These are phyloP conservation scores for Pollachius pollachius DNA, from an alignment of 2,113 vertebrate species.

Conservation along the genomic window DNA sequence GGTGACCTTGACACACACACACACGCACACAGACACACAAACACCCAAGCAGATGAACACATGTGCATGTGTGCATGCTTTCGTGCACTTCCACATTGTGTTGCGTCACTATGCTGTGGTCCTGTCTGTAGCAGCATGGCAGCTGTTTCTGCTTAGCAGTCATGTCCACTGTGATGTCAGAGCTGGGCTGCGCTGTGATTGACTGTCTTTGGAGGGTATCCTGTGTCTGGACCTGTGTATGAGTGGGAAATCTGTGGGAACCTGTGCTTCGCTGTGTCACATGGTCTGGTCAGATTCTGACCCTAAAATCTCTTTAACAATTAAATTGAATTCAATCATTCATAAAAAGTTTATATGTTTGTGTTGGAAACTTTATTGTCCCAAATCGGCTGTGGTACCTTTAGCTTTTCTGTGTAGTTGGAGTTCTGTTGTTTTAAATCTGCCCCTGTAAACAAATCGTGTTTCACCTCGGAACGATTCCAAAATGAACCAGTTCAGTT, in stretches of 20 bases:
- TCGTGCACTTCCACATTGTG: neutral
- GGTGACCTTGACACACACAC: slow-evolving; percentile 39
- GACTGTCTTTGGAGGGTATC: slow-evolving; percentile 46
- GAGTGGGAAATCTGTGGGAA: slow-evolving; percentile 25
- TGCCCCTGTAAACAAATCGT: too few relatives aligned
- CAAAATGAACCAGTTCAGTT: too few relatives aligned
- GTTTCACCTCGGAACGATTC: too few relatives aligned
- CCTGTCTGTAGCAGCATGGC: slow-evolving; percentile 46
- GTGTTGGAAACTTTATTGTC: too few relatives aligned
- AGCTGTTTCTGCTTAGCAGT: slow-evolving; percentile 68
- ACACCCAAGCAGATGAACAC: neutral
- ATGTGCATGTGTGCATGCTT: neutral
- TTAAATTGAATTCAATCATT: too few relatives aligned
- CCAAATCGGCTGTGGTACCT: too few relatives aligned
- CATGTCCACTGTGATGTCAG: slow-evolving; percentile 58
- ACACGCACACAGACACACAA: slow-evolving; percentile 13
- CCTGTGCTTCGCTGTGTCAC: slow-evolving; percentile 9
- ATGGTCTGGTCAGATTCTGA: too few relatives aligned
- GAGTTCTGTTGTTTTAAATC: too few relatives aligned
- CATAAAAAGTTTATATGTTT: too few relatives aligned
- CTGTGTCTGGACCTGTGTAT: slow-evolving; percentile 37
- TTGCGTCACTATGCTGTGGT: slow-evolving; percentile 56
- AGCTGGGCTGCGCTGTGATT: slow-evolving; percentile 60
- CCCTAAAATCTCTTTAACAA: too few relatives aligned
- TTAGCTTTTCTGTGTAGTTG: too few relatives aligned